Evolutionary conservation across 30 jellyfish, hydroid and myxozoan genomes (phyloP).

Genomic region (Sanderia malayensis): DNA sequence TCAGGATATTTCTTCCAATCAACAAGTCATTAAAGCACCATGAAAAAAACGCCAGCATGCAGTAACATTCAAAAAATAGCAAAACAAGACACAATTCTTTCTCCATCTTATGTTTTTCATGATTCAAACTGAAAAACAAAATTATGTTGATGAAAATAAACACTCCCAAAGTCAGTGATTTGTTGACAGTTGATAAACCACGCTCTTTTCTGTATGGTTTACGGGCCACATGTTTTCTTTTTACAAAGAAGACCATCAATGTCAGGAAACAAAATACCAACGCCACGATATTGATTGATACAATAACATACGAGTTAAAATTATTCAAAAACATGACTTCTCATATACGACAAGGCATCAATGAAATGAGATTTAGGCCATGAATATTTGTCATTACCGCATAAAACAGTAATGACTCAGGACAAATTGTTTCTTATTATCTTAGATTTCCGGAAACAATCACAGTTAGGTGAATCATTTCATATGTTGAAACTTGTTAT

Average conservation of each 20-base stretch:
- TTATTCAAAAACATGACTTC: neutral
- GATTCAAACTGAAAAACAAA: neutral
- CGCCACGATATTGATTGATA: neutral
- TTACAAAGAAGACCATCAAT: neutral
- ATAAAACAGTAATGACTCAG: no score
- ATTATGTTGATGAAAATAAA: neutral
- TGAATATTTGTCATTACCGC: no score
- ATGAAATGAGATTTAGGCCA: no score
- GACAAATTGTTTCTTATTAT: no score
- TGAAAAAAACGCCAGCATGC: neutral
- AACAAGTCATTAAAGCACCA: neutral
- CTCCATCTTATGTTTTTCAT: neutral
- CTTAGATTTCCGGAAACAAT: no score
- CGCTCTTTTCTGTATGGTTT: neutral
- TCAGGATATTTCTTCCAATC: neutral
- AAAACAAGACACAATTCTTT: neutral
- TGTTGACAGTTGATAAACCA: neutral
- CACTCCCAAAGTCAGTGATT: neutral
- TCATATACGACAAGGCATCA: no score
- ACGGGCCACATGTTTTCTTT: neutral
- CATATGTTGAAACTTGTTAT: no score
- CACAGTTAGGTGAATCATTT: no score
- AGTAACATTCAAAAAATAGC: neutral
- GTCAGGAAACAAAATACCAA: neutral
- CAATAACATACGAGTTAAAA: neutral